A percentile compares a stretch with the other conserved stretches of the same genome.
phyloP scores from a whole-genome alignment of 2,888 invertebrate species.

The Mythimna impura region DNA sequence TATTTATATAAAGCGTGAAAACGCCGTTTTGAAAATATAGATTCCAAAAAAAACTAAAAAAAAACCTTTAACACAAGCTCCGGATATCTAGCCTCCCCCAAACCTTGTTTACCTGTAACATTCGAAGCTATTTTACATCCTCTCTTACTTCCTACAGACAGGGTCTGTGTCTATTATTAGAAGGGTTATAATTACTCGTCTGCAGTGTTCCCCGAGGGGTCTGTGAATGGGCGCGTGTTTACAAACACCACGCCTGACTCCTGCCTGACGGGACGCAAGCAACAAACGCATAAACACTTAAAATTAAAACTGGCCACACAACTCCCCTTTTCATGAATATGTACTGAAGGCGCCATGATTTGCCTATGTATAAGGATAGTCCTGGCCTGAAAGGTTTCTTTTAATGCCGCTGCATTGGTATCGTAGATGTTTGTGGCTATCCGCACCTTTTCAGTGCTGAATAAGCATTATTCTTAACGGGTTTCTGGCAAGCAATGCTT shows the following conservation, averaged over 20 bases:
- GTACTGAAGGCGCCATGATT: conserved; percentile 45
- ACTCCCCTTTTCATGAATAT: conserved; percentile 62
- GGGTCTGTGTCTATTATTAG: conserved; percentile 62
- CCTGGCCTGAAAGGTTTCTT: conserved; percentile 21
- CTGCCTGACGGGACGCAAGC: conserved; percentile 67
- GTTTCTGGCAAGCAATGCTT: too few species aligned
- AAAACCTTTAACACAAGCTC: not conserved
- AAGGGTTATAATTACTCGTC: conserved; percentile 63
- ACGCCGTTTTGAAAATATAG: too few species aligned
- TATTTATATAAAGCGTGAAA: too few species aligned
- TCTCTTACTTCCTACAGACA: conserved; percentile 61
- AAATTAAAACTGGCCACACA: conserved; percentile 78
- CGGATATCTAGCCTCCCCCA: conserved; percentile 27
- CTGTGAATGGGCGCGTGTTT: conserved; percentile 84
- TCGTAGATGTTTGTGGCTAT: not conserved
- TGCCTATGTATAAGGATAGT: conserved; percentile 43
- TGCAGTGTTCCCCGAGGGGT: conserved; percentile 60
- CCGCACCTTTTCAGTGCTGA: not conserved
- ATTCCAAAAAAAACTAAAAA: not conserved
- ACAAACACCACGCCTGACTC: conserved; percentile 86
- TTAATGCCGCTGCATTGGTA: not conserved
- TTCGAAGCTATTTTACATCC: conserved; percentile 46
- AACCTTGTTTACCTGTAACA: conserved; percentile 55
- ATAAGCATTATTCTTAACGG: not conserved
- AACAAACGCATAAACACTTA: conserved; percentile 74